A percentile compares a stretch with the other conserved stretches of the same genome.
These are phyloP conservation scores for Arizona elegans DNA, from an alignment of 2,113 vertebrate species.

Conservation along the genomic window DNA sequence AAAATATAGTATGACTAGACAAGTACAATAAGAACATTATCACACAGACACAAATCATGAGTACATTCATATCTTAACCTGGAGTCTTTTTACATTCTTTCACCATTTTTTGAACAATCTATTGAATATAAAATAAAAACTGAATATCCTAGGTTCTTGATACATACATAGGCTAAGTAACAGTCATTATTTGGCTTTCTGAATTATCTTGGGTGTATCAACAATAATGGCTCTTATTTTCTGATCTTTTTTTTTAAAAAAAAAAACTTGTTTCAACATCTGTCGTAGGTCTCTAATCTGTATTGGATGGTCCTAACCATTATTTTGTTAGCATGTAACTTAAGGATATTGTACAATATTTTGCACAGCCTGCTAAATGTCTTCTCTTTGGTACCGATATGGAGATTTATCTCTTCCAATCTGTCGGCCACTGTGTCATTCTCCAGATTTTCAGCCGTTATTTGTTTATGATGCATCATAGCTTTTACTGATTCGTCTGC, in stretches of 20 bases:
- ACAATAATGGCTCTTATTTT: not conserved
- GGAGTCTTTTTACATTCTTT: not conserved
- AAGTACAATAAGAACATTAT: not conserved
- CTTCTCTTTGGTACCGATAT: not conserved
- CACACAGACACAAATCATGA: not conserved
- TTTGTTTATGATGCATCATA: not conserved
- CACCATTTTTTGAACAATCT: not conserved
- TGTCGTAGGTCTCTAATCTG: not conserved
- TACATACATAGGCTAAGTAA: not conserved
- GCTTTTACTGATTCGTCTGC: not conserved
- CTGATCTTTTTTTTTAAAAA: not conserved
- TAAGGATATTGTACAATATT: not conserved
- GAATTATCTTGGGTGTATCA: not conserved
- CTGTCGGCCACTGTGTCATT: not conserved
- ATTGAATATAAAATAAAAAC: not conserved
- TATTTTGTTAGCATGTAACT: not conserved
- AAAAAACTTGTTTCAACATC: not conserved
- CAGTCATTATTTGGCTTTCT: not conserved
- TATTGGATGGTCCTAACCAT: not conserved
- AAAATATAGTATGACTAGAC: conserved; percentile 2
- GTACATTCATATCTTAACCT: too few relatives aligned
- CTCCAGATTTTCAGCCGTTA: not conserved
- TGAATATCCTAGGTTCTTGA: not conserved
- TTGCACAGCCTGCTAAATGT: not conserved
- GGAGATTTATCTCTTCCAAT: not conserved